Percentiles rank a stretch among this genome's conserved stretches.
These are phyloP conservation scores for Rhagonycha fulva DNA, from an alignment of 2,888 invertebrate species.

Conservation along the genomic window DNA sequence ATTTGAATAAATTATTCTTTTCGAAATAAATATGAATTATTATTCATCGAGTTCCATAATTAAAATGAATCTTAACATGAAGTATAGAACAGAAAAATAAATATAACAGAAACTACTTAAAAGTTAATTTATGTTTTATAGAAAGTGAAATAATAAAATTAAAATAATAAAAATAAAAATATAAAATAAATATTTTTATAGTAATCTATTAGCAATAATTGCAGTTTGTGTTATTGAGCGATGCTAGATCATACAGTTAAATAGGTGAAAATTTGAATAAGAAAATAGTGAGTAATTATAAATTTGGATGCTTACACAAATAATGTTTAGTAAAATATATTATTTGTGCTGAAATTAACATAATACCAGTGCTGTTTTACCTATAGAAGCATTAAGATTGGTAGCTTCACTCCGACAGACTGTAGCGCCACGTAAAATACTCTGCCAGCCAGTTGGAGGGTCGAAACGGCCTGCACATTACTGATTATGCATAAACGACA, in stretches of 20 bases:
- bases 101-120: neutral
- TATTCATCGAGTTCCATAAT: neutral
- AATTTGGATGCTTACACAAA: neutral
- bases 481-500: conserved; percentile 26
- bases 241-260: neutral
- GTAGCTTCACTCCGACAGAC: conserved; percentile 44
- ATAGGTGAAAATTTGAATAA: neutral
- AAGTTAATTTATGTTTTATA: neutral
- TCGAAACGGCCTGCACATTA: conserved; percentile 58
- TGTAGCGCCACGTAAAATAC: conserved; percentile 48
- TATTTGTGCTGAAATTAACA: neutral
- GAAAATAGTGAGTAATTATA: neutral
- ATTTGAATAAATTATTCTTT: neutral
- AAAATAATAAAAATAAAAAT: neutral
- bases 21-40: neutral
- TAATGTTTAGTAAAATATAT: neutral
- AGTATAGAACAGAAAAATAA: neutral
- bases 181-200: neutral
- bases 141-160: neutral
- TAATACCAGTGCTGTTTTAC: conserved; percentile 42
- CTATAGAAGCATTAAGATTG: conserved; percentile 48
- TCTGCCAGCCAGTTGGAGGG: conserved; percentile 61
- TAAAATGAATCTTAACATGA: neutral
- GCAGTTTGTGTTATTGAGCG: neutral
- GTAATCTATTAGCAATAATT: neutral